phyloP scores from a whole-genome alignment of 2,888 invertebrate species.

The Creontiades dilutus region DNA sequence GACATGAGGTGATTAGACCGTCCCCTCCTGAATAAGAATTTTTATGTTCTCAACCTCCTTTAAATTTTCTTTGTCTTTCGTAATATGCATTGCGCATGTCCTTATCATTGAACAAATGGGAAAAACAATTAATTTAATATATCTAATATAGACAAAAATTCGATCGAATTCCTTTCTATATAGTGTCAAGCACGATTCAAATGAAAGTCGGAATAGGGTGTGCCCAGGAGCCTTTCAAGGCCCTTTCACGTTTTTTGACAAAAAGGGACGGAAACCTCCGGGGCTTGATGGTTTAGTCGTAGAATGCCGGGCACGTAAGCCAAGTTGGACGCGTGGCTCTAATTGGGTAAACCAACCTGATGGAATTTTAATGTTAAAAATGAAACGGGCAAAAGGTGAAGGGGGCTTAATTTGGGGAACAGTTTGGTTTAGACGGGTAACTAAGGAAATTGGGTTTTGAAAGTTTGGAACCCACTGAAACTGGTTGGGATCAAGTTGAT shows the following conservation, averaged over 20 bases:
- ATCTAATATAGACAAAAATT: too few relatives aligned
- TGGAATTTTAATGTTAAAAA: constrained; percentile 54
- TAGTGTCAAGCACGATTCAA: neutral
- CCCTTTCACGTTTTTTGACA: neutral
- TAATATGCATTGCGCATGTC: too few relatives aligned
- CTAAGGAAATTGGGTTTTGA: constrained; percentile 45
- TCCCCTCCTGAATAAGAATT: too few relatives aligned
- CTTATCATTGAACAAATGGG: too few relatives aligned
- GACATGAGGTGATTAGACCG: too few relatives aligned
- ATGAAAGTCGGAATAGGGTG: neutral
- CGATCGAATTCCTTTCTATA: neutral
- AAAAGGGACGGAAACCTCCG: constrained; percentile 15
- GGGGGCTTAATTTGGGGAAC: constrained; percentile 24
- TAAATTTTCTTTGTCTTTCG: too few relatives aligned
- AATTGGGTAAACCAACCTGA: constrained; percentile 50
- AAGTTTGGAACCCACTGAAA: neutral
- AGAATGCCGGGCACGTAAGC: constrained; percentile 40
- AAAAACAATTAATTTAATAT: too few relatives aligned
- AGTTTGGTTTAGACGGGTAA: constrained; percentile 23
- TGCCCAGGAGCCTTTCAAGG: neutral
- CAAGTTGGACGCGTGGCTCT: constrained; percentile 34
- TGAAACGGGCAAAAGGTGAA: constrained; percentile 17
- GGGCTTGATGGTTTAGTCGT: constrained; percentile 1
- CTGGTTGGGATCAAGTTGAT: neutral
- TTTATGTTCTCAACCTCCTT: too few relatives aligned